Evolutionary conservation across 2,797 vertebrate genomes (phyloP).

Genomic region (Eremophila alpestris): DNA sequence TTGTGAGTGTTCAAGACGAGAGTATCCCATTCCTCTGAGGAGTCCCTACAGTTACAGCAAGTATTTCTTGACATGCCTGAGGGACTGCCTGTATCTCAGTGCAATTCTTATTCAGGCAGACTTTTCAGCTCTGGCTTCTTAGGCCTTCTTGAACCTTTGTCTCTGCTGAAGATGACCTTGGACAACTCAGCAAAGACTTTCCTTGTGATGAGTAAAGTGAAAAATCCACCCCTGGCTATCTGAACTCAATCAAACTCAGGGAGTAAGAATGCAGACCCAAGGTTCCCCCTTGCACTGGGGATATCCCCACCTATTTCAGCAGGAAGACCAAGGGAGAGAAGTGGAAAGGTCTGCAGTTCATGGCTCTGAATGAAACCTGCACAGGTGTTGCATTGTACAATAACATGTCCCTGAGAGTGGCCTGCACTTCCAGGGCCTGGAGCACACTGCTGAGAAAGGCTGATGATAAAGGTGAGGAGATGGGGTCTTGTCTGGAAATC

Average conservation of each 20-base stretch:
- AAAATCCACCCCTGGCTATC: not conserved
- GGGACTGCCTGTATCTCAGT: not conserved
- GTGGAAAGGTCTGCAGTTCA: not conserved
- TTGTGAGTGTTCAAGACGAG: not conserved
- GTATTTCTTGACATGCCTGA: not conserved
- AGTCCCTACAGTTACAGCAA: not conserved
- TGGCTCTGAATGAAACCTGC: not conserved
- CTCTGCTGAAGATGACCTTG: not conserved
- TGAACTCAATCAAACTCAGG: not conserved
- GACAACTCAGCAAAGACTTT: not conserved
- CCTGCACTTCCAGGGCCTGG: too few relatives aligned
- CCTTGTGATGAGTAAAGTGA: not conserved
- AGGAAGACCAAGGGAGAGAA: not conserved
- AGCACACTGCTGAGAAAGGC: too few relatives aligned
- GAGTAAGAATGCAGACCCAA: not conserved
- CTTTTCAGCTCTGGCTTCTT: not conserved
- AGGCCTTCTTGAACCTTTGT: not conserved
- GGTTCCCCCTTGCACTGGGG: not conserved
- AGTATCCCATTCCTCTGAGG: not conserved
- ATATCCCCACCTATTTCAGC: not conserved
- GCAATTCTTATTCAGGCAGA: not conserved
- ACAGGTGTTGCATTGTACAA: too few relatives aligned
- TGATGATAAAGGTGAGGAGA: too few relatives aligned
- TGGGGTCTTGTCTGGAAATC: too few relatives aligned
- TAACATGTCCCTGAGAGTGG: too few relatives aligned